phyloP scores from a whole-genome alignment of 2,113 vertebrate genomes.

The Lutjanus erythropterus region DNA sequence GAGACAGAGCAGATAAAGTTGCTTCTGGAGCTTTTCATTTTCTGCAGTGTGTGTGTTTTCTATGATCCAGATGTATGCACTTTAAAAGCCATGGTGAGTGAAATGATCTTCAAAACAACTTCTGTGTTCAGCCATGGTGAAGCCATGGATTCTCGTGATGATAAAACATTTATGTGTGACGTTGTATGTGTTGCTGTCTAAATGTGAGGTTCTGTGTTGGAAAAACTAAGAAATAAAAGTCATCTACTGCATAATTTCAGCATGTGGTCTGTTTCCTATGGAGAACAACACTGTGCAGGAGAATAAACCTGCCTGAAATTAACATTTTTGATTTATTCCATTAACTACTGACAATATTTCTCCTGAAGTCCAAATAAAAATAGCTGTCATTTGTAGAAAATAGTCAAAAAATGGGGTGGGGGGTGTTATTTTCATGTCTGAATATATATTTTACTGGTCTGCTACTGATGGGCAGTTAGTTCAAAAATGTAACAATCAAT shows the following conservation, averaged over 20 bases:
- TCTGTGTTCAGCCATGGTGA: slow-evolving; percentile 21
- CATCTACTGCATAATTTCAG: slow-evolving; percentile 9
- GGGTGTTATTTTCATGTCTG: too few species aligned
- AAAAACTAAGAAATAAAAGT: slow-evolving; percentile 53
- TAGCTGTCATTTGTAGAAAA: too few species aligned
- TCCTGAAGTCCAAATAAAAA: too few species aligned
- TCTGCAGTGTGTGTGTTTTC: slow-evolving; percentile 44
- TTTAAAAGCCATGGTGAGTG: slow-evolving; percentile 46
- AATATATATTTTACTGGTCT: too few species aligned
- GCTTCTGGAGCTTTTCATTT: slow-evolving; percentile 16
- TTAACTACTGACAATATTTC: too few species aligned
- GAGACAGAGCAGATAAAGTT: neutral
- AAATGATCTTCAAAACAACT: slow-evolving; percentile 10
- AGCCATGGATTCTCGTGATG: slow-evolving; percentile 32
- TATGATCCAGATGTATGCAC: slow-evolving; percentile 40
- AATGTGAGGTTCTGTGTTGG: slow-evolving; percentile 60
- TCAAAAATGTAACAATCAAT: too few species aligned
- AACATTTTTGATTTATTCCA: too few species aligned
- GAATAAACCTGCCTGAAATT: too few species aligned
- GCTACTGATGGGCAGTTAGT: too few species aligned
- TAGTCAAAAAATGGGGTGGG: too few species aligned
- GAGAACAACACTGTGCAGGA: neutral
- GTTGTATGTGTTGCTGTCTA: slow-evolving; percentile 50
- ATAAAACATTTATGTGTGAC: slow-evolving; percentile 46
- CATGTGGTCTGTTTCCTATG: neutral